Conservation (phyloP, 1,140 invertebrate genomes). For the Drosophila sp. region DNA sequence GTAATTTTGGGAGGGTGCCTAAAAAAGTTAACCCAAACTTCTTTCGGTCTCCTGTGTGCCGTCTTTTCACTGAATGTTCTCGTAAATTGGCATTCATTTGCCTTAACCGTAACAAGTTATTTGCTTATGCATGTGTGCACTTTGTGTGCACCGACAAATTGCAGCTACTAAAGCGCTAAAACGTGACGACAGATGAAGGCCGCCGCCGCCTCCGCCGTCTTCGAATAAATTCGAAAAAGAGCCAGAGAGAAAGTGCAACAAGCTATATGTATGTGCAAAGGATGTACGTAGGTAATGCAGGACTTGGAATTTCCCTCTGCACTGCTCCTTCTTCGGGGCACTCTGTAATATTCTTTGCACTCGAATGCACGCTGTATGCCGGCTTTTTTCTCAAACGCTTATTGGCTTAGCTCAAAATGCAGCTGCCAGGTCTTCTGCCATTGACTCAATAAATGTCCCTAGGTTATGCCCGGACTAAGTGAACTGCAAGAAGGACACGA, state of each 20-base stretch:
- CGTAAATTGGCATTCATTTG: slow-evolving; percentile 80
- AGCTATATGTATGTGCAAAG: slow-evolving; percentile 21
- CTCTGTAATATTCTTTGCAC: slow-evolving; percentile 14
- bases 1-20: slow-evolving; percentile 38
- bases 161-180: slow-evolving; percentile 76
- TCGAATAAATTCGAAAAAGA: slow-evolving; percentile 42
- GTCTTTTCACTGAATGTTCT: slow-evolving; percentile 29
- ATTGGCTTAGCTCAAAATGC: slow-evolving; percentile 74
- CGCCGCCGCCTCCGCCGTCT: slow-evolving; percentile 13
- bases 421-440: slow-evolving; percentile 45
- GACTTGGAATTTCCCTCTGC: neutral
- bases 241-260: slow-evolving; percentile 49
- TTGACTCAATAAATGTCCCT: slow-evolving; percentile 71
- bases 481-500: slow-evolving; percentile 6
- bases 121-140: slow-evolving; percentile 75
- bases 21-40: slow-evolving; percentile 1
- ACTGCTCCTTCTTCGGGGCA: neutral
- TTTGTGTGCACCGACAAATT: slow-evolving; percentile 69
- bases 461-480: slow-evolving; percentile 1
- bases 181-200: slow-evolving; percentile 69
- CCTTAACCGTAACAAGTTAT: slow-evolving; percentile 77
- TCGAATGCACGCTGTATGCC: slow-evolving; percentile 18
- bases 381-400: slow-evolving; percentile 67
- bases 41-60: neutral
- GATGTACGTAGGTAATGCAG: slow-evolving; percentile 13